Base-by-base conservation (phyloP, 2,113 vertebrate species). In the Peromyscus polionotus region DNA sequence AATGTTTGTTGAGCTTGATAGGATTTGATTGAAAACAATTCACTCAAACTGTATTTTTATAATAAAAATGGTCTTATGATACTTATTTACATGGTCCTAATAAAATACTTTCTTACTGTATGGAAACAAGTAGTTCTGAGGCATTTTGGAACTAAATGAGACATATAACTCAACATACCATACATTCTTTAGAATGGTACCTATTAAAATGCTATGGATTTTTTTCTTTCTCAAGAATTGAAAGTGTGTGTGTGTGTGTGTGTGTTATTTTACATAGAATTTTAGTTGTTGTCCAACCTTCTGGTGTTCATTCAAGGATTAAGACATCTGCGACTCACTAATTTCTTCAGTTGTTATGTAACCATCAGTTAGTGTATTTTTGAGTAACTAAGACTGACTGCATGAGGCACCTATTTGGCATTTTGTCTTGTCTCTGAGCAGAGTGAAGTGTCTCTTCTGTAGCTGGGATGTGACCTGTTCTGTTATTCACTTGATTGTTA, bases 1-100 rank as follows among this genome's bases (percentile, higher is more conserved):
- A 97, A 88, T 88, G 48, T 97, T 98, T 96, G 86, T 85, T 90
- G 63, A 75, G 14, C 76, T 95, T 95, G 68, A 96, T 97, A 97
- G 94, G 84, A 93, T 98, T 98, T 96, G 93, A 98, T 93, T 86
- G 97, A 97, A 96, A 98, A 95, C 14, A 90, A 84, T 90, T 94
- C 68, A 45, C 26, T 84, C 31, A 19, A 81, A 73, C 33, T 65
- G 51, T 95, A 51, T 95, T 97, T 95, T 97, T 84, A 95, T 68
- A 93, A 98, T 96, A 97, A 31, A 20, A 85, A 88, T 95, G 92
- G 70, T 24, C n/a, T 93, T 93, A 13, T 92, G 94, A 68, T 85
- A 24, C 93, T 96, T 93, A 91, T 81, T 98, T 98, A 70, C 51
- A 93, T 92, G 97, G 95, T 70, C 51, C 36, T 83, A 81, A 70